Base-by-base conservation (phyloP, 2,113 vertebrate genomes). In the human (Homo sapiens) region DNA sequence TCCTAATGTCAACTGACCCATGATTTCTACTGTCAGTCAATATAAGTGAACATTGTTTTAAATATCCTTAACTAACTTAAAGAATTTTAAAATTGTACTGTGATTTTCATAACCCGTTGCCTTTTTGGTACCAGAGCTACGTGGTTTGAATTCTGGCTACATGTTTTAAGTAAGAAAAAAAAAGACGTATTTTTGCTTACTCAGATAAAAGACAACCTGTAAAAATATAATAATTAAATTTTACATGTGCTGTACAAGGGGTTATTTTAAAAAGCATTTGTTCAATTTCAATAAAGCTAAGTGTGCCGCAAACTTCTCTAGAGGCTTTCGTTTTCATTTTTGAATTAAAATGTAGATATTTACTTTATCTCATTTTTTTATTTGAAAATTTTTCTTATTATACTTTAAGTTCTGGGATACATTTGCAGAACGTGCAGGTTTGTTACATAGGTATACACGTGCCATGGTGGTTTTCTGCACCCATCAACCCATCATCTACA, bases 241-340 rank as follows among this genome's bases (percentile, higher is more conserved):
- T 99, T 99, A 98, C 99, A 99, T 97, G 98, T 98, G 98, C 96
- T 99, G 98, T 99, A 98, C 98, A 99, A 99, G 98, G 97, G 97
- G 99, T 99, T 99, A 99, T 98, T 98, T 98, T 98, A 98, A 96
- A 96, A 98, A 97, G 96, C 99, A 99, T 99, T 99, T 98, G 98
- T 98, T 99, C 98, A 98, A 98, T 99, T 99, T 99, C 99, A 99
- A 99, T 99, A 99, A 99, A 99, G 98, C 97, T 99, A 99, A 98
- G 98, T 99, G 99, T 99, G 99, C 98, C 98, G 98, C 95, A 98
- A 97, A 97, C 5, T 59, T 96, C 66, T 88, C 66, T 82, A 93
- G 57, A 81, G 48, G 95, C 75, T 97, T 97, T 98, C 66, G n/a
- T 35, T 68, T 68, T 48, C 85, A 75, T 96, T 96, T 82, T 93